Percentiles rank a stretch among this genome's conserved stretches.
These are phyloP conservation scores for Eupithecia pulchellata DNA, from an alignment of 2,888 invertebrate species.

Conservation along the genomic window DNA sequence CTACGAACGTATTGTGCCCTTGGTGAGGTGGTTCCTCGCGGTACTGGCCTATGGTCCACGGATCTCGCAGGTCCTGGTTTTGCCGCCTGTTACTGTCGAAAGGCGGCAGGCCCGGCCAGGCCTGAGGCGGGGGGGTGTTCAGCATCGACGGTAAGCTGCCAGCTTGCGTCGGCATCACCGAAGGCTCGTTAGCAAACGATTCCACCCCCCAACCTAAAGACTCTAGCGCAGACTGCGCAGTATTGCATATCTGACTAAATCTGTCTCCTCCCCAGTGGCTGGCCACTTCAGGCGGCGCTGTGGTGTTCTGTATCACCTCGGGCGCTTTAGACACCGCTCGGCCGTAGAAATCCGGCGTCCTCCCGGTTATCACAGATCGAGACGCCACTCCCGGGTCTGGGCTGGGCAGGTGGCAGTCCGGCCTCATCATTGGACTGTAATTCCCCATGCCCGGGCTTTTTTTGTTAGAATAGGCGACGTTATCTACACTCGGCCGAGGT, in stretches of 20 bases:
- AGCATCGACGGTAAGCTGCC: slow-evolving; percentile 64
- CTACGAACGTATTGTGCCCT: slow-evolving; percentile 72
- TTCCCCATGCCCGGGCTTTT: slow-evolving; percentile 76
- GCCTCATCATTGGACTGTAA: slow-evolving; percentile 77
- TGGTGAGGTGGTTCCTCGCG: slow-evolving; percentile 74
- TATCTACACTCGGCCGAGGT: slow-evolving; percentile 75
- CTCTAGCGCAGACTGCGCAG: slow-evolving; percentile 63
- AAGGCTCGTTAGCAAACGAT: slow-evolving; percentile 57
- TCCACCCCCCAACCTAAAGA: slow-evolving; percentile 70
- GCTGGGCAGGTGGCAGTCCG: slow-evolving; percentile 75
- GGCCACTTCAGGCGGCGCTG: slow-evolving; percentile 62
- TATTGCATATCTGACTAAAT: slow-evolving; percentile 60
- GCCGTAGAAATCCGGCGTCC: slow-evolving; percentile 64
- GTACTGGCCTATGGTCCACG: slow-evolving; percentile 76
- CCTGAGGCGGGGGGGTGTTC: slow-evolving; percentile 69
- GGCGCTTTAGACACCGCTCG: slow-evolving; percentile 63
- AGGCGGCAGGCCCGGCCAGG: slow-evolving; percentile 69
- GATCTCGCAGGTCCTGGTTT: slow-evolving; percentile 65
- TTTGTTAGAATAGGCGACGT: slow-evolving; percentile 65
- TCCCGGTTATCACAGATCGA: slow-evolving; percentile 53
- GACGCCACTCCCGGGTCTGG: slow-evolving; percentile 67
- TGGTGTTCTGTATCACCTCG: slow-evolving; percentile 61
- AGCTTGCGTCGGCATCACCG: slow-evolving; percentile 50
- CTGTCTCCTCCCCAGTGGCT: slow-evolving; percentile 70
- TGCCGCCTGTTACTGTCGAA: slow-evolving; percentile 64